Evolutionary conservation across 2,797 vertebrate genomes (phyloP).

Genomic region (Ptychadena robeensis): DNA sequence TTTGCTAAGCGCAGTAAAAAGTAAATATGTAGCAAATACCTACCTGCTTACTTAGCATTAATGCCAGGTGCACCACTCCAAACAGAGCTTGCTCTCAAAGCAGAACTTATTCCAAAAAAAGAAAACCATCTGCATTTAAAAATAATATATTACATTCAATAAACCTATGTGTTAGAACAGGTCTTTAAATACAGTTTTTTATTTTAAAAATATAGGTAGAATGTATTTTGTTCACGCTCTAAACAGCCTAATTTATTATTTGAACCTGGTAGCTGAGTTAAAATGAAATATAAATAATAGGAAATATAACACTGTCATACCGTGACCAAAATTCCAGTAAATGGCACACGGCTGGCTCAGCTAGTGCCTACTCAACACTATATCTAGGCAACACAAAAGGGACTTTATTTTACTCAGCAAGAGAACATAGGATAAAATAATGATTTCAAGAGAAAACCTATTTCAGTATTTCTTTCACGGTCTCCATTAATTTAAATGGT

Average conservation of each 20-base stretch:
- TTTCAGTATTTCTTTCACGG: too few relatives aligned
- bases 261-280: neutral
- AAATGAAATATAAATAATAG: neutral
- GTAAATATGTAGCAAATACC: neutral
- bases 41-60: slow-evolving; percentile 12
- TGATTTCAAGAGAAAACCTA: neutral
- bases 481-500: too few relatives aligned
- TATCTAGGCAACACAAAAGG: neutral
- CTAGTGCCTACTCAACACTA: neutral
- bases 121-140: slow-evolving; percentile 3
- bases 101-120: neutral
- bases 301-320: neutral
- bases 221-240: neutral
- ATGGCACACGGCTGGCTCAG: neutral
- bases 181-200: neutral
- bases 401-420: too few relatives aligned
- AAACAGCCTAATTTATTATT: neutral
- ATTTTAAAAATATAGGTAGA: neutral
- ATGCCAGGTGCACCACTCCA: slow-evolving; percentile 5
- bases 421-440: neutral
- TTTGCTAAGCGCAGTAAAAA: neutral
- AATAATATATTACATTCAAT: neutral
- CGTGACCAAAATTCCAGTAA: neutral
- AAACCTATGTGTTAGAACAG: neutral
- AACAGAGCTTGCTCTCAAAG: neutral